A percentile compares a stretch with the other conserved stretches of the same genome.
Evolutionary conservation across 2,888 invertebrate species (phyloP).

Genomic region (Priocnemis perturbator): DNA sequence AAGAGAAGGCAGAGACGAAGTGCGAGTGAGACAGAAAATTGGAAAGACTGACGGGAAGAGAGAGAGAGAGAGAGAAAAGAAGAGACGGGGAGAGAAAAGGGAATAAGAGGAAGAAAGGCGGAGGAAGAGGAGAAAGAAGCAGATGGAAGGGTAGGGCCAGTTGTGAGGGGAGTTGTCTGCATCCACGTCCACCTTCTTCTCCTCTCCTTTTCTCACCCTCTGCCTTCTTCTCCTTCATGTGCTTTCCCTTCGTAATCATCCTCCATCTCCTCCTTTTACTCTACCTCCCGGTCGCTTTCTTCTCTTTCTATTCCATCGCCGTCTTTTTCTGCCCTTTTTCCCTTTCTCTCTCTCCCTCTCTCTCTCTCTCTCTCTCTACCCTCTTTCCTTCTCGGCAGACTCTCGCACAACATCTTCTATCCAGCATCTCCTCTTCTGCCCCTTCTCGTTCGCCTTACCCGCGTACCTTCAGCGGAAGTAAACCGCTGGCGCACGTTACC

Average conservation of each 20-base stretch:
- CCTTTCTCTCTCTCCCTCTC: slow-evolving; percentile 41
- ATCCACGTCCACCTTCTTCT: slow-evolving; percentile 39
- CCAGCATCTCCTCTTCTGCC: slow-evolving; percentile 15
- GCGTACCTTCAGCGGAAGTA: slow-evolving; percentile 45
- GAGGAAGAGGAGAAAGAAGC: slow-evolving; percentile 19
- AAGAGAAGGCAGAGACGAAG: slow-evolving; percentile 15
- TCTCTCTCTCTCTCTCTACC: slow-evolving; percentile 35
- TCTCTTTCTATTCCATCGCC: slow-evolving; percentile 7
- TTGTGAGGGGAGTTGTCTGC: slow-evolving; percentile 40
- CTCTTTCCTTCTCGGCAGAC: slow-evolving; percentile 13
- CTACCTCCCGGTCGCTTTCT: slow-evolving; percentile 9
- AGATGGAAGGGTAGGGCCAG: slow-evolving; percentile 30
- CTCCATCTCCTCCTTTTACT: slow-evolving; percentile 23
- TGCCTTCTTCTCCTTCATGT: slow-evolving; percentile 34
- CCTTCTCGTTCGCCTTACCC: slow-evolving; percentile 21
- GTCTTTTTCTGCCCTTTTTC: slow-evolving; percentile 31
- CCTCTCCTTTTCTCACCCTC: slow-evolving; percentile 15
- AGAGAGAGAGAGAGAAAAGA: not conserved
- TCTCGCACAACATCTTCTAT: slow-evolving; percentile 10
- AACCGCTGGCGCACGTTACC: slow-evolving; percentile 37
- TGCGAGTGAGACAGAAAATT: not conserved
- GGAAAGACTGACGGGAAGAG: not conserved
- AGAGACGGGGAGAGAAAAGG: slow-evolving; percentile 2
- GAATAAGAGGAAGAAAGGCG: not conserved
- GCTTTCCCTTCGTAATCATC: slow-evolving; percentile 48